Base-by-base conservation (phyloP, 1,140 invertebrate genomes). In the Bombus balteatus region DNA sequence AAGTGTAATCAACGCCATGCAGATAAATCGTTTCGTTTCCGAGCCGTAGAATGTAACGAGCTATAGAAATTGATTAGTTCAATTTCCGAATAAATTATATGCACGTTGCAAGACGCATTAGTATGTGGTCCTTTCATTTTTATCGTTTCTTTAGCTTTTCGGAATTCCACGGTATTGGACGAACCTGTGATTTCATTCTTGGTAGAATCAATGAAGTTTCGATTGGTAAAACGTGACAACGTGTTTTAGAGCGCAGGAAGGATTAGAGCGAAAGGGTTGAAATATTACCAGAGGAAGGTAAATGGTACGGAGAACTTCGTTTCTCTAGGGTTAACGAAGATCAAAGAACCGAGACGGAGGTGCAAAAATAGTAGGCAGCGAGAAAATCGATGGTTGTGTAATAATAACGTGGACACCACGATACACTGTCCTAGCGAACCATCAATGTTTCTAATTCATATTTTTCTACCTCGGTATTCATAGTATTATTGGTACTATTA, bases 371-470 rank as follows among this genome's bases (percentile, higher is more conserved):
- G 57, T 74, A 59, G 15, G n/a, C 34, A 39, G 59, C 22, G 28
- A 39, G 81, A 37, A 57, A 70, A 77, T 83, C 81, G 34, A 83
- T 83, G 77, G 43, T 76, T 66, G 81, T 83, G 43, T 83, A 83
- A 83, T 83, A 83, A 83, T 83, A 83, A 83, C 81, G 74, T 57
- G 28, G 28, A 57, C 65, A 37, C 18, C 57, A 53, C 12, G 53
- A 28, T 59, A 18, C 41, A 34, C n/a, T 65, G 47, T 32, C 70
- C 37, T 12, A 65, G 37, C 74, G 37, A 77, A 28, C 9, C 57
- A 32, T n/a, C 28, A 22, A 41, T 18, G 8, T 68, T n/a, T 32
- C 66, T 22, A 53, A 53, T 53, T 53, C 47, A 18, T 22, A 8
- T 53, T 22, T 18, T 53, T 53, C 0, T 53, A 22, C 47, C 1